Conservation (phyloP, 2,113 vertebrate genomes). For the Todiramphus chloris region DNA sequence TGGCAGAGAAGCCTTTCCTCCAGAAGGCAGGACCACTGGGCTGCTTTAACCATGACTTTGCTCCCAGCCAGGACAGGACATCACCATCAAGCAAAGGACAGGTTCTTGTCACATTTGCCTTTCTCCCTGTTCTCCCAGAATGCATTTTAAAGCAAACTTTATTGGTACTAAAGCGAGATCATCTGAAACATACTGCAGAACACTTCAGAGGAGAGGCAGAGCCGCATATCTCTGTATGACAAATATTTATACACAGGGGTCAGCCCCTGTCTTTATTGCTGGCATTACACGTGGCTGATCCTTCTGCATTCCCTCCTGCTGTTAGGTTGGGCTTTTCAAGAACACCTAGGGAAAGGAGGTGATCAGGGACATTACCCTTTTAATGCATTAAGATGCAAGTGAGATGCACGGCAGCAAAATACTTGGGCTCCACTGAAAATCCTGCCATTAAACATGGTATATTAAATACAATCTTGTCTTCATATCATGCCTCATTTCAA, state of each 20-base stretch:
- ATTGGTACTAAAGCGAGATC: background rate
- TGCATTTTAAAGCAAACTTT: background rate
- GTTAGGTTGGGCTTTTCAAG: background rate
- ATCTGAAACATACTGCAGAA: background rate
- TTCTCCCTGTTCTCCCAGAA: background rate
- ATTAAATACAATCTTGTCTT: background rate
- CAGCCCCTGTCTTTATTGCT: background rate
- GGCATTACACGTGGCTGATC: background rate
- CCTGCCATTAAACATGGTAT: background rate
- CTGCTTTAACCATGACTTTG: accelerated
- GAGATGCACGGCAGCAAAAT: background rate
- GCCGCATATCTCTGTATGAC: background rate
- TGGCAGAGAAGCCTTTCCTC: accelerated
- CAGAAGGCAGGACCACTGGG: background rate
- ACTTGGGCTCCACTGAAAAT: background rate
- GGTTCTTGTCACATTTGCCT: background rate
- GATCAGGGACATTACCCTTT: background rate
- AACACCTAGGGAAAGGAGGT: background rate
- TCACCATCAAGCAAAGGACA: background rate
- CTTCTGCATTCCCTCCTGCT: background rate
- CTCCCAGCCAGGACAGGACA: background rate
- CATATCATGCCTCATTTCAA: background rate
- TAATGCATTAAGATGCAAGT: background rate
- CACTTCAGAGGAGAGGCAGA: background rate
- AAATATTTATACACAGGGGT: background rate